Evolutionary conservation across 2,888 invertebrate species (phyloP).

Genomic region (Auanema freiburgensis): DNA sequence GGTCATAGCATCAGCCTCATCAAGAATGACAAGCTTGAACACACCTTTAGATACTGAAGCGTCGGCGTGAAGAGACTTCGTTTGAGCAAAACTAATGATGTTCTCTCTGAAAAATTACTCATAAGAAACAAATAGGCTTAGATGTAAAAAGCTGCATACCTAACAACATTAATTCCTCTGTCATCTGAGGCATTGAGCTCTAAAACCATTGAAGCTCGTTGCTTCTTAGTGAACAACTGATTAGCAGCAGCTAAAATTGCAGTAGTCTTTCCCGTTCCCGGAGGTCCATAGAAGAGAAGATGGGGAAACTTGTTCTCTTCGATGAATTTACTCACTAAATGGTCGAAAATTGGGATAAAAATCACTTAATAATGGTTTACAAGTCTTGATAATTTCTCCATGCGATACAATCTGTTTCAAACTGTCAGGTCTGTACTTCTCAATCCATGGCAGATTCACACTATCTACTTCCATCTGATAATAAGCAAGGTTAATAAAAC

Average conservation of each 20-base stretch:
- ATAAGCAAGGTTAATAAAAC: too few relatives aligned
- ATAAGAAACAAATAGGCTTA: too few relatives aligned
- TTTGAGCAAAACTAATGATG: conserved; percentile 66
- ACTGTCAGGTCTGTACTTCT: conserved; percentile 91
- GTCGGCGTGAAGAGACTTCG: conserved; percentile 74
- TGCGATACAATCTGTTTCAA: conserved; percentile 93
- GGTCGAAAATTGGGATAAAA: background rate
- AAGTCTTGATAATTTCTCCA: conserved; percentile 91
- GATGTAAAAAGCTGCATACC: conserved; percentile 13
- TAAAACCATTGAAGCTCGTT: conserved; percentile 88
- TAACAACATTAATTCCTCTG: conserved; percentile 72
- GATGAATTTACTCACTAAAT: conserved; percentile 72
- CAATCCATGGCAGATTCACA: conserved; percentile 75
- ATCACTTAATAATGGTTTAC: conserved; percentile 70
- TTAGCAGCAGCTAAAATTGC: conserved; percentile 93
- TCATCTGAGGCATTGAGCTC: conserved; percentile 97
- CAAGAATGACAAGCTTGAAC: conserved; percentile 88
- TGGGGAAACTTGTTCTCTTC: conserved; percentile 89
- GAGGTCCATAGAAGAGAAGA: conserved; percentile 93
- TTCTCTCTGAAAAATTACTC: conserved; percentile 24
- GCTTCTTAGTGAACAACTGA: conserved; percentile 83
- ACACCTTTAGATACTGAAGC: conserved; percentile 9
- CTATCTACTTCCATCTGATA: conserved; percentile 1
- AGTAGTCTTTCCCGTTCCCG: conserved; percentile 94
- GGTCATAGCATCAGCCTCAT: conserved; percentile 99